These are phyloP conservation scores for Gortyna flavago DNA, from an alignment of 2,888 invertebrate genomes.

Conservation along the genomic window DNA sequence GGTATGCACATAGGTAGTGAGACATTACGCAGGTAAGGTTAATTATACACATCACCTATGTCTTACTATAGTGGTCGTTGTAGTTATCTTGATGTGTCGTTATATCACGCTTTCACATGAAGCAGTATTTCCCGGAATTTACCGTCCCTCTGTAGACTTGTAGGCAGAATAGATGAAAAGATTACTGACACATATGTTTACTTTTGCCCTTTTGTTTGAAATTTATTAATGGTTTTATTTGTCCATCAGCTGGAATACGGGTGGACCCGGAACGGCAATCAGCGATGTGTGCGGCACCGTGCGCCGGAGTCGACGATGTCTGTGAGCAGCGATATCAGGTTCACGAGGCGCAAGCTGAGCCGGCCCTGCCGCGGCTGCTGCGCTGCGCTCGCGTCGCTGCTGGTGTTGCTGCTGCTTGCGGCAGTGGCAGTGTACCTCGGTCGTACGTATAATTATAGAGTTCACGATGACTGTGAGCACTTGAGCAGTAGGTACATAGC, in stretches of 20 bases:
- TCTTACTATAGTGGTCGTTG: constrained; percentile 23
- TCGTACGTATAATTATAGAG: constrained; percentile 84
- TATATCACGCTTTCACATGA: constrained; percentile 42
- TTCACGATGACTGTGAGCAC: neutral
- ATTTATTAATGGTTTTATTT: neutral
- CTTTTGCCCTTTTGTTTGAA: neutral
- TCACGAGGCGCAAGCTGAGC: constrained; percentile 95
- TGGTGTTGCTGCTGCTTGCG: constrained; percentile 93
- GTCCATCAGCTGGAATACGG: constrained; percentile 83
- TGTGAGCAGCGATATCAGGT: constrained; percentile 96
- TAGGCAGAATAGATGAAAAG: neutral
- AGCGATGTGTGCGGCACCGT: constrained; percentile 82
- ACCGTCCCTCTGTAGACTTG: neutral
- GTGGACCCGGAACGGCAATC: constrained; percentile 82
- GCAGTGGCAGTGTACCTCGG: constrained; percentile 91
- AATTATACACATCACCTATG: constrained; percentile 43
- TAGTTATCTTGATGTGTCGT: constrained; percentile 35
- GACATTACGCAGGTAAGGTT: constrained; percentile 38
- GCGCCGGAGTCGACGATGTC: constrained; percentile 95
- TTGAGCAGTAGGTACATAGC: neutral
- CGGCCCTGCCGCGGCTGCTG: constrained; percentile 96
- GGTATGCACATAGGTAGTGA: constrained; percentile 14
- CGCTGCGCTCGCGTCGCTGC: constrained; percentile 95
- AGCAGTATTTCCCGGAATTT: constrained; percentile 12
- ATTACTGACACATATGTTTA: neutral